phyloP scores from a whole-genome alignment of 2,888 invertebrate genomes.

The Belgica antarctica region DNA sequence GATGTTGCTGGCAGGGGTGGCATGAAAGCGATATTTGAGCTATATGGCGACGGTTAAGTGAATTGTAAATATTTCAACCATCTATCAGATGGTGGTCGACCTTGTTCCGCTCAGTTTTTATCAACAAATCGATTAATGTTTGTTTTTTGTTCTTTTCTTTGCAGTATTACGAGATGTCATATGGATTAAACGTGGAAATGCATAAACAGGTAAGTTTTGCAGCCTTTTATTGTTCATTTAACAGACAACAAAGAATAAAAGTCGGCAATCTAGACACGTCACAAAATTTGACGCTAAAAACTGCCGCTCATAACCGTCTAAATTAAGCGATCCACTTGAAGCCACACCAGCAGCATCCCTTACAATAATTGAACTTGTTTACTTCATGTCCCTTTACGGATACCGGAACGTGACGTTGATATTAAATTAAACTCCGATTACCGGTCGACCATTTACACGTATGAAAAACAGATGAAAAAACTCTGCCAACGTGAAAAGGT shows the following conservation, averaged over 20 bases:
- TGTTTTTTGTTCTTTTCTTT: slow-evolving; percentile 53
- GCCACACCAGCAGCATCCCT: no score
- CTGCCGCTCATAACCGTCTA: no score
- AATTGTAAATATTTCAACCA: slow-evolving; percentile 31
- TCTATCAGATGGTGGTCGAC: no score
- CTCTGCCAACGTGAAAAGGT: neutral
- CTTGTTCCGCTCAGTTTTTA: no score
- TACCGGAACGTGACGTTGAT: no score
- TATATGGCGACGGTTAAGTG: slow-evolving; percentile 10
- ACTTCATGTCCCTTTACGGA: no score
- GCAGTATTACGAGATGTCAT: slow-evolving; percentile 96
- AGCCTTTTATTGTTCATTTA: neutral
- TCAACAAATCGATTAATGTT: neutral
- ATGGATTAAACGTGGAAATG: slow-evolving; percentile 93
- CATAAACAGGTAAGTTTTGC: slow-evolving; percentile 77
- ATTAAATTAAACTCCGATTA: slow-evolving; percentile 35
- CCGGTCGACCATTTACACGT: neutral
- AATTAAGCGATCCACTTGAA: no score
- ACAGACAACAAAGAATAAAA: neutral
- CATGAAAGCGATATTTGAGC: slow-evolving; percentile 12
- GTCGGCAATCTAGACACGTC: no score
- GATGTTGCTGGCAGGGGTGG: slow-evolving; percentile 1
- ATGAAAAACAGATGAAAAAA: neutral
- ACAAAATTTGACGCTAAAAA: no score
- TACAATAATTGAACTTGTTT: no score